Conservation (phyloP, 1,140 invertebrate species). For the Coenobita brevimanus region DNA sequence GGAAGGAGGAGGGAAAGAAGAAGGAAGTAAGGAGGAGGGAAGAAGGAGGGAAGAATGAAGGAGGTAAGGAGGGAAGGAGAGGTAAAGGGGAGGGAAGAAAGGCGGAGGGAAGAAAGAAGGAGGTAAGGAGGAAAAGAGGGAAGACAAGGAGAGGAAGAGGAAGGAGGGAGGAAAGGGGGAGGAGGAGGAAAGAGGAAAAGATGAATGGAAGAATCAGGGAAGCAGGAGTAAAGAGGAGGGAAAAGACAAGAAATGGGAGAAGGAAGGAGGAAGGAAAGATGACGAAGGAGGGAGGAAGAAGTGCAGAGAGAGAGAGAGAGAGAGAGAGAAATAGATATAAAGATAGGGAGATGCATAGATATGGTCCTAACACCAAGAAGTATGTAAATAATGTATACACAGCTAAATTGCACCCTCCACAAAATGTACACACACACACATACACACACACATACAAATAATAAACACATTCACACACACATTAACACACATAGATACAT, state of each 20-base stretch:
- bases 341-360: not conserved
- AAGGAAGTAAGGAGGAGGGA: not conserved
- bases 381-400: too few relatives aligned
- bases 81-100: not conserved
- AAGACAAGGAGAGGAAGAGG: not conserved
- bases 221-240: not conserved
- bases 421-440: too few relatives aligned
- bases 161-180: not conserved
- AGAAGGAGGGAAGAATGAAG: not conserved
- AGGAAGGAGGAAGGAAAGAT: not conserved
- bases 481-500: too few relatives aligned
- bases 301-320: not conserved
- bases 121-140: constrained; percentile 4
- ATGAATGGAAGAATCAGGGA: not conserved
- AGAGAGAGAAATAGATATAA: not conserved
- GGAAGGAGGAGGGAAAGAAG: not conserved
- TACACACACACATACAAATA: too few relatives aligned
- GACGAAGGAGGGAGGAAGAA: not conserved
- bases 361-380: too few relatives aligned
- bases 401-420: too few relatives aligned
- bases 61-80: not conserved
- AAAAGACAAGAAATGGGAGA: not conserved
- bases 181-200: not conserved
- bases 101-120: not conserved
- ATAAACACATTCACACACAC: too few relatives aligned